Conservation (phyloP, 2,113 vertebrate species). For the Synchiropus splendidus region DNA sequence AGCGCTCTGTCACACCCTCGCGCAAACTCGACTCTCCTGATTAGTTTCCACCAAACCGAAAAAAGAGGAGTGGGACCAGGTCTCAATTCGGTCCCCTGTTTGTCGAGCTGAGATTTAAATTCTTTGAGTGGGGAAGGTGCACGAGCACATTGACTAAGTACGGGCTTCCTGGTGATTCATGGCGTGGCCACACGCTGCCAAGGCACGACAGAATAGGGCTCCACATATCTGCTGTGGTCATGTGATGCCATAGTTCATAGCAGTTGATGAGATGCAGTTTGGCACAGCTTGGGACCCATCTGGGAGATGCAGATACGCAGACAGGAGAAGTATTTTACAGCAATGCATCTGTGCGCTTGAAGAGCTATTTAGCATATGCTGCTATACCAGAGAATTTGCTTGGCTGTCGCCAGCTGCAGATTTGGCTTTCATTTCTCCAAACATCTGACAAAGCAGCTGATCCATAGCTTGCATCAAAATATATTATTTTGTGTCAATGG, state of each 20-base stretch:
- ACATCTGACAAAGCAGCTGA: conserved; percentile 53
- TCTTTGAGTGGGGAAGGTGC: conserved; percentile 1
- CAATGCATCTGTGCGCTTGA: conserved; percentile 52
- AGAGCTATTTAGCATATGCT: conserved; percentile 71
- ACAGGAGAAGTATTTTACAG: conserved; percentile 54
- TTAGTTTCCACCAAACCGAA: conserved; percentile 28
- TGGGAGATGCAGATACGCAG: conserved; percentile 57
- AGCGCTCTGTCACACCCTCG: conserved; percentile 57
- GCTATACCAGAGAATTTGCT: conserved; percentile 53
- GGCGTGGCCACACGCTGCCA: conserved; percentile 48
- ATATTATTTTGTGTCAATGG: no score
- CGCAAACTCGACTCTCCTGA: conserved; percentile 47
- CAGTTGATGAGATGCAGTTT: conserved; percentile 61
- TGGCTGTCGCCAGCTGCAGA: conserved; percentile 55
- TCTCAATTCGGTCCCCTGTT: conserved; percentile 20
- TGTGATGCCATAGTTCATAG: conserved; percentile 55
- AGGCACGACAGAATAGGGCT: conserved; percentile 49
- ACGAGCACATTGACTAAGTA: background rate
- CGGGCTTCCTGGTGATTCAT: conserved; percentile 48
- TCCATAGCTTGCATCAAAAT: conserved; percentile 11
- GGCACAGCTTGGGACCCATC: conserved; percentile 59
- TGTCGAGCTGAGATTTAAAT: conserved; percentile 33
- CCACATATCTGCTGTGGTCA: conserved; percentile 41
- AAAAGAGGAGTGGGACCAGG: conserved; percentile 16
- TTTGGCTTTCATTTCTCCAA: conserved; percentile 52